phyloP scores from a whole-genome alignment of 1,140 invertebrate species.

The Caenorhabditis remanei region DNA sequence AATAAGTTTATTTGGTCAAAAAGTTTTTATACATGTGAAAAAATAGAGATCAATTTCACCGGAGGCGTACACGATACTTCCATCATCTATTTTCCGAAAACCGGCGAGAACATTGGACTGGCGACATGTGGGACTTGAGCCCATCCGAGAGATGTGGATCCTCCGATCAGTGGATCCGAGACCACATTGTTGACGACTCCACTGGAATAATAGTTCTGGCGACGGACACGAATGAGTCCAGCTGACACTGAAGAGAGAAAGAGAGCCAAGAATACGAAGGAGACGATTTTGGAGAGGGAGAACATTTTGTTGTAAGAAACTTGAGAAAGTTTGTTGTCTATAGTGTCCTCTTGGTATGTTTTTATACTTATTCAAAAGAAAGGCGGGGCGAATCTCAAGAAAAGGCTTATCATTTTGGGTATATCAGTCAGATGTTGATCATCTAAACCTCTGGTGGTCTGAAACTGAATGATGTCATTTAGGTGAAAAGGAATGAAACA shows the following conservation, averaged over 20 bases:
- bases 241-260: not conserved
- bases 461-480: too few species aligned
- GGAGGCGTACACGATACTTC: too few species aligned
- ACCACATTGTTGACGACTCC: constrained; percentile 33
- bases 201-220: not conserved
- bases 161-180: not conserved
- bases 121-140: constrained; percentile 40
- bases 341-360: not conserved
- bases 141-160: constrained; percentile 28
- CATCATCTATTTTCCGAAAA: not conserved
- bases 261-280: not conserved
- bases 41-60: not conserved
- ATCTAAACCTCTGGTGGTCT: too few species aligned
- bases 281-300: not conserved
- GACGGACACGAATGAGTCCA: not conserved
- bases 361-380: not conserved
- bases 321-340: too few species aligned
- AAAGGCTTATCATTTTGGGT: too few species aligned
- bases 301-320: not conserved
- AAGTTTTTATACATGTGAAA: not conserved
- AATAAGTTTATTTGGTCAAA: too few species aligned
- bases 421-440: too few species aligned
- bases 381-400: too few species aligned
- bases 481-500: too few species aligned
- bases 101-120: constrained; percentile 48